A percentile compares a stretch with the other conserved stretches of the same genome.
phyloP scores from a whole-genome alignment of 1,140 invertebrate species.

The Acromyrmex heyeri region DNA sequence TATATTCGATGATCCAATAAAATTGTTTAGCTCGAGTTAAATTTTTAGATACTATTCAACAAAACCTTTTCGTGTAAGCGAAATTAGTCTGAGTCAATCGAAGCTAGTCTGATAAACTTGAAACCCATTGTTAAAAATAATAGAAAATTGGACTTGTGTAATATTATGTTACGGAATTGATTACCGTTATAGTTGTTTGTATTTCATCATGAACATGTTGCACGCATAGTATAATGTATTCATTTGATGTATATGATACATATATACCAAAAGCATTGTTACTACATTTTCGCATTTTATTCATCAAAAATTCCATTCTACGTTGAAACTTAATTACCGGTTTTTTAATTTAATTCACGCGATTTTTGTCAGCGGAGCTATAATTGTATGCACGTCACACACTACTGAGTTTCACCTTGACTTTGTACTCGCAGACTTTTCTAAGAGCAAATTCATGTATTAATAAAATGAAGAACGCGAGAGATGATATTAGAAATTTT shows the following conservation, averaged over 20 bases:
- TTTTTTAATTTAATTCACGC: slow-evolving; percentile 24
- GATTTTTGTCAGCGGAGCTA: not conserved
- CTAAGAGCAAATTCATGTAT: not conserved
- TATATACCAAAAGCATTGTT: not conserved
- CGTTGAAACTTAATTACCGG: not conserved
- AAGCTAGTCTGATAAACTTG: not conserved
- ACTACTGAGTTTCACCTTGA: slow-evolving; percentile 7
- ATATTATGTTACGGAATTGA: slow-evolving; percentile 21
- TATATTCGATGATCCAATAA: too few species aligned
- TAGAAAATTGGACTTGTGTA: slow-evolving; percentile 21
- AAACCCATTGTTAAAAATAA: slow-evolving; percentile 34
- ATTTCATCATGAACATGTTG: not conserved
- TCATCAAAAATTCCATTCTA: slow-evolving; percentile 1
- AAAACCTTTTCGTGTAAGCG: too few species aligned
- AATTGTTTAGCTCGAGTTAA: too few species aligned
- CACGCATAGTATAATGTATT: slow-evolving; percentile 39
- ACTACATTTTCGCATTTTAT: not conserved
- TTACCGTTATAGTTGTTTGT: slow-evolving; percentile 19
- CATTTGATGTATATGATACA: not conserved
- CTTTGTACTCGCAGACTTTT: slow-evolving; percentile 17
- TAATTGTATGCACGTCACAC: slow-evolving; percentile 20
- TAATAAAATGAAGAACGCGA: not conserved
- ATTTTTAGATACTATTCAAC: too few species aligned
- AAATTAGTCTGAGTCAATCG: not conserved
- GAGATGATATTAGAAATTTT: not conserved